phyloP scores from a whole-genome alignment of 1,140 invertebrate genomes.

The Drosophila pseudoananassae region DNA sequence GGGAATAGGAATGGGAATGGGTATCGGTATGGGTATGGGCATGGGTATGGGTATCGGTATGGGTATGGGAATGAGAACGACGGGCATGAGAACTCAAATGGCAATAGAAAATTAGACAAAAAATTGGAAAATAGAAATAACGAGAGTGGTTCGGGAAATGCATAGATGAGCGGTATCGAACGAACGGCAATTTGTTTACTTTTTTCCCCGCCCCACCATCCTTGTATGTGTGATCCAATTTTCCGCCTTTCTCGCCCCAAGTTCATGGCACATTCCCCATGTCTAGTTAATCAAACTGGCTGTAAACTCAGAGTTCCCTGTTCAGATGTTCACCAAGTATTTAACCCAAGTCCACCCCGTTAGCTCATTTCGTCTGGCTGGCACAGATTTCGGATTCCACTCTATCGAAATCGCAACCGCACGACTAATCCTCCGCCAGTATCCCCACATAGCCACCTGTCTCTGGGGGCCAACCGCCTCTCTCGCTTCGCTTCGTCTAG shows the following conservation, averaged over 20 bases:
- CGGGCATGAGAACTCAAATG: conserved; percentile 3
- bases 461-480: background rate
- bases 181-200: conserved; percentile 40
- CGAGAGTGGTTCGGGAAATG: background rate
- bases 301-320: conserved; percentile 39
- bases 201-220: conserved; percentile 3
- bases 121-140: background rate
- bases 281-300: conserved; percentile 46
- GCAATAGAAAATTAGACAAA: conserved; percentile 1
- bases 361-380: conserved; percentile 11
- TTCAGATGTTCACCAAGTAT: conserved; percentile 24
- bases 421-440: conserved; percentile 64
- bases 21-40: conserved; percentile 19
- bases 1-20: conserved; percentile 23
- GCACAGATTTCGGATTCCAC: conserved; percentile 52
- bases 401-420: conserved; percentile 30
- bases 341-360: conserved; percentile 15
- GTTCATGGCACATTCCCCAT: conserved; percentile 36
- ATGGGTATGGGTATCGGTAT: too few species aligned
- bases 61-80: conserved; percentile 22
- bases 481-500: background rate
- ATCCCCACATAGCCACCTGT: conserved; percentile 55
- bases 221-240: conserved; percentile 18
- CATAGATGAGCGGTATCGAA: conserved; percentile 15
- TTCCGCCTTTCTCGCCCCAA: conserved; percentile 24